Percentiles rank a stretch among this genome's conserved stretches.
Evolutionary conservation across 2,113 vertebrate species (phyloP).

Genomic region (Pipa parva): DNA sequence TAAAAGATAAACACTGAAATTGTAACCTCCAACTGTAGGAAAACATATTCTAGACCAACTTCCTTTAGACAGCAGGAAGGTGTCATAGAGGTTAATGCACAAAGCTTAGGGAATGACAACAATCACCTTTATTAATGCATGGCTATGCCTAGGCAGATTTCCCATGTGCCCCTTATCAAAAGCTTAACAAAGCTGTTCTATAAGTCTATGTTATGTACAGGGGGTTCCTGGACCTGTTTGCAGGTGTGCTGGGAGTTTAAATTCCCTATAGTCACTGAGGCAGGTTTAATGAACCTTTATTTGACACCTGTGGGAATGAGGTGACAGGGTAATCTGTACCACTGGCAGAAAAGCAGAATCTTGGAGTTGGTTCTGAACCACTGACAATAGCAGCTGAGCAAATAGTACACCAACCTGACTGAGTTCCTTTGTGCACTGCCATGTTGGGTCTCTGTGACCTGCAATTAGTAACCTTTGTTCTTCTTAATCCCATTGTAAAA

Average conservation of each 20-base stretch:
- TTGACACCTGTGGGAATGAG: conserved; percentile 17
- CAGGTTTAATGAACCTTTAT: neutral
- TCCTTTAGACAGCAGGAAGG: too few species aligned
- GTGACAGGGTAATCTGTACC: conserved; percentile 15
- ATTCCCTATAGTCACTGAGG: neutral
- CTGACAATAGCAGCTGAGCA: conserved; percentile 3
- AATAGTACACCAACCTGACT: neutral
- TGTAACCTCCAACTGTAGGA: too few species aligned
- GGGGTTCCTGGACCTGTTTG: too few species aligned
- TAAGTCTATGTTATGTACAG: too few species aligned
- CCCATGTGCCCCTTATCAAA: too few species aligned
- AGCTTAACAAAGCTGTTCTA: too few species aligned
- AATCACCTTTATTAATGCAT: too few species aligned
- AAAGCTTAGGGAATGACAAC: too few species aligned
- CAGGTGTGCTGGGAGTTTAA: neutral
- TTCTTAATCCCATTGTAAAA: conserved; percentile 10
- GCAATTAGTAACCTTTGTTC: conserved; percentile 16
- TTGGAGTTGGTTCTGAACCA: conserved; percentile 7
- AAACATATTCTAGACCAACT: too few species aligned
- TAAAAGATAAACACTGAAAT: too few species aligned
- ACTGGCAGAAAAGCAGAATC: neutral
- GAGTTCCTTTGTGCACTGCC: neutral
- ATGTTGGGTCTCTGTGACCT: conserved; percentile 8
- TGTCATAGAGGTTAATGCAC: too few species aligned
- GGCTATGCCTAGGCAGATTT: too few species aligned